These are phyloP conservation scores for Salticus scenicus DNA, from an alignment of 2,888 invertebrate genomes.

Conservation along the genomic window DNA sequence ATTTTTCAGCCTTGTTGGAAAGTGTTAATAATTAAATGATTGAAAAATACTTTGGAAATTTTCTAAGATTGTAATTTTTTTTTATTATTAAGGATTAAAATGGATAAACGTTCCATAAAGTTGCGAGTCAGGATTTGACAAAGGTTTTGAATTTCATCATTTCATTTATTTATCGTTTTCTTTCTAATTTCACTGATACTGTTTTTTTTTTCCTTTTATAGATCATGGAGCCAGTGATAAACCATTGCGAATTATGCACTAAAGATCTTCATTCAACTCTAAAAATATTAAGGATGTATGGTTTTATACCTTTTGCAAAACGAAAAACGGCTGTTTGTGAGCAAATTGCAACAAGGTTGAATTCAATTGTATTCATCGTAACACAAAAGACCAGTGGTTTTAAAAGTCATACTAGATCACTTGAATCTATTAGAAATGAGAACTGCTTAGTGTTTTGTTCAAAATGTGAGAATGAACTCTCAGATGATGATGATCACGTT, in stretches of 20 bases:
- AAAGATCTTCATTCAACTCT: conserved; percentile 29
- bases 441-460: conserved; percentile 23
- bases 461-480: neutral
- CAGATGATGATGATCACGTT: neutral
- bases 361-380: conserved; percentile 74
- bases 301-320: conserved; percentile 46
- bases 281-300: conserved; percentile 42
- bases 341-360: conserved; percentile 74
- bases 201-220: too few species aligned
- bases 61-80: too few species aligned
- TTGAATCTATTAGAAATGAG: neutral
- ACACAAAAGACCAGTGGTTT: conserved; percentile 70
- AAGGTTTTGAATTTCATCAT: too few species aligned
- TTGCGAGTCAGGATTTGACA: too few species aligned
- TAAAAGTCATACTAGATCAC: neutral
- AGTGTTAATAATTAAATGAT: too few species aligned
- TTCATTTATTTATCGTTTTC: too few species aligned
- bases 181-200: too few species aligned
- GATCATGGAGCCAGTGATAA: conserved; percentile 39
- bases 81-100: too few species aligned
- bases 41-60: too few species aligned
- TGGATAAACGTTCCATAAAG: too few species aligned
- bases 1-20: too few species aligned
- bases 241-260: conserved; percentile 53
- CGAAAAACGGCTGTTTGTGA: conserved; percentile 67